phyloP scores from a whole-genome alignment of 2,888 invertebrate species.

The Callimorpha dominula region DNA sequence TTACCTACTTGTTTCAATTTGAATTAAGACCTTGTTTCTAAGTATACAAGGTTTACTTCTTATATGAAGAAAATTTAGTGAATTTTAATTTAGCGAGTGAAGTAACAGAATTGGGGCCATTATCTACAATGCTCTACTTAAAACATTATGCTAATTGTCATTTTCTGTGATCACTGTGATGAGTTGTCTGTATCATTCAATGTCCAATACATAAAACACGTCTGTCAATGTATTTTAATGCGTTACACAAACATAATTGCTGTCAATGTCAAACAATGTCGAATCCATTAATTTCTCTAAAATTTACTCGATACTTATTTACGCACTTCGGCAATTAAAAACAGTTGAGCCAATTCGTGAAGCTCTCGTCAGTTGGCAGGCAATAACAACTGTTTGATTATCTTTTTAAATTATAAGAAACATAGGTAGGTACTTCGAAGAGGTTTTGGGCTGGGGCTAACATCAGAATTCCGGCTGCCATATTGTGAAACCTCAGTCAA shows the following conservation, averaged over 20 bases:
- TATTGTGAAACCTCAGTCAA: too few relatives aligned
- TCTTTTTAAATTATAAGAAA: not conserved
- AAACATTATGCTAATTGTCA: not conserved
- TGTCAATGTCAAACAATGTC: not conserved
- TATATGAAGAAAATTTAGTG: too few relatives aligned
- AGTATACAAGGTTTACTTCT: too few relatives aligned
- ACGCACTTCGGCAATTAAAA: constrained; percentile 8
- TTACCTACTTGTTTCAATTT: too few relatives aligned
- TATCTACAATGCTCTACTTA: not conserved
- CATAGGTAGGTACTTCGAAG: not conserved
- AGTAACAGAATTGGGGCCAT: too few relatives aligned
- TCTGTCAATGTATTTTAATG: not conserved
- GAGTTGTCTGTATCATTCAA: not conserved
- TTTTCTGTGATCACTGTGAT: not conserved
- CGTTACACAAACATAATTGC: not conserved
- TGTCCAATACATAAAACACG: not conserved
- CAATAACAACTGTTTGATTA: not conserved
- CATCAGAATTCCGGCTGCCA: too few relatives aligned
- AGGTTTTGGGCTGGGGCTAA: not conserved
- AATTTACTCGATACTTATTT: not conserved
- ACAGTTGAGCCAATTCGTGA: constrained; percentile 15
- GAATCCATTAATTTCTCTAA: not conserved
- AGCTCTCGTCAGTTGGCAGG: not conserved
- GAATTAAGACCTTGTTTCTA: too few relatives aligned
- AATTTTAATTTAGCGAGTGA: too few relatives aligned